Evolutionary conservation across 2,888 invertebrate species (phyloP), one percentile per base, ranked within the genome.

Genomic region (Mesorhabditis spiculigera): DNA sequence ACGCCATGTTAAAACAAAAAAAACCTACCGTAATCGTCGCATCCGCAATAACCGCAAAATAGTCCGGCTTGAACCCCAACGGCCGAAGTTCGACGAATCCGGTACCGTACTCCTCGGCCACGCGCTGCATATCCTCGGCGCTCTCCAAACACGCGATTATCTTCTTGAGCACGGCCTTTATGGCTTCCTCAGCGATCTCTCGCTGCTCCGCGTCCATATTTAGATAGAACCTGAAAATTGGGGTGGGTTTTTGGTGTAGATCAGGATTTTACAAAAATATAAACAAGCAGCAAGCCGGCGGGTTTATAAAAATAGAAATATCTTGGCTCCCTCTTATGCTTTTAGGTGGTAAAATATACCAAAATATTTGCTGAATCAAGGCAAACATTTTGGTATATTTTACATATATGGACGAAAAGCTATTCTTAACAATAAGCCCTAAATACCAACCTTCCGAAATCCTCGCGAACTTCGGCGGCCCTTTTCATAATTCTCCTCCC

Each of bases 91-190:
- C 73, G 16, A 73, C 81, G 62, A 74, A 71, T 50, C 68, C 69
- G 13, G 71, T 68, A n/a, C 81, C 81, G 61, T 78, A 81, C 43
- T 78, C 75, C 64, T 75, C 74, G 10, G 74, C 69, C 13, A 80
- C 44, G 44, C 74, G 63, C 69, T 81, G 78, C n/a, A 80, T 77
- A 75, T 81, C 82, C 41, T 82, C 82, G 6, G 76, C 69, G 67
- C 75, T 78, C 67, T 82, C 81, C 43, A 82, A 73, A 70, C 78
- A 80, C 41, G 76, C 74, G 42, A 82, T 82, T 10, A 77, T 71
- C 65, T 83, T 81, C 67, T 83, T 83, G 63, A 82, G 72, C 43
- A 81, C 64, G 13, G 72, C 71, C 67, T 82, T 82, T 68, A 82
- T 70, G 41, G 67, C 70, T n/a, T 80, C 79, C 62, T 83, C 82